Percentiles rank a stretch among this genome's conserved stretches.
Conservation (phyloP, 1,140 invertebrate genomes). For the Apocrypta bakeri region DNA sequence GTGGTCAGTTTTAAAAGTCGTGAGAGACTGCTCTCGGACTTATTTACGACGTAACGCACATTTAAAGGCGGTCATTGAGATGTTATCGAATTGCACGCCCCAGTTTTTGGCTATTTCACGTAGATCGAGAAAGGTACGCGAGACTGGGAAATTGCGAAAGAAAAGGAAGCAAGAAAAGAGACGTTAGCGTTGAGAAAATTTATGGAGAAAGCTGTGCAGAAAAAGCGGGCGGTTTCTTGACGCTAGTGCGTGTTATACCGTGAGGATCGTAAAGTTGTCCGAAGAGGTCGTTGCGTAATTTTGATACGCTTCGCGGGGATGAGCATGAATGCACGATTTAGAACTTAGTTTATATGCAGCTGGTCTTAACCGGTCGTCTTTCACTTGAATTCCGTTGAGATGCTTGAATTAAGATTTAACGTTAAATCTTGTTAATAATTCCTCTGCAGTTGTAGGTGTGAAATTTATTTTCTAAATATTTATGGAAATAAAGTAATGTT, state of each 20-base stretch:
- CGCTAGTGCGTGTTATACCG: neutral
- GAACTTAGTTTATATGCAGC: too few relatives aligned
- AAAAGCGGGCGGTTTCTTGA: neutral
- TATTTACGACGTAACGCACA: slow-evolving; percentile 17
- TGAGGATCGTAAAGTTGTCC: neutral
- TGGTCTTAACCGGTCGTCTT: too few relatives aligned
- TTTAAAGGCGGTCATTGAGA: slow-evolving; percentile 9
- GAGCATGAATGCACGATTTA: too few relatives aligned
- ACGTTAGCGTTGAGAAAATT: neutral
- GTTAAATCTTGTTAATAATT: too few relatives aligned
- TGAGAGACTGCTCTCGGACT: neutral
- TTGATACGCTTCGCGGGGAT: neutral
- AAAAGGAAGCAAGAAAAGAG: neutral
- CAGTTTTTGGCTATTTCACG: neutral
- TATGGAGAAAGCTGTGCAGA: neutral
- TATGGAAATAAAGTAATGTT: too few relatives aligned
- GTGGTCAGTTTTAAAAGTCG: neutral
- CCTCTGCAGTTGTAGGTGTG: too few relatives aligned
- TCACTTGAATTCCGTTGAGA: too few relatives aligned
- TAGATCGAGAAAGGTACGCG: neutral
- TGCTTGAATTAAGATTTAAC: too few relatives aligned
- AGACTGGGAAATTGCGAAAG: neutral
- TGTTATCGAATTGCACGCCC: neutral
- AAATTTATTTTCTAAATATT: too few relatives aligned
- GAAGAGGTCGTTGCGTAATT: neutral